Evolutionary conservation across 2,797 vertebrate species (phyloP).

Genomic region (Sebastes vulpes): DNA sequence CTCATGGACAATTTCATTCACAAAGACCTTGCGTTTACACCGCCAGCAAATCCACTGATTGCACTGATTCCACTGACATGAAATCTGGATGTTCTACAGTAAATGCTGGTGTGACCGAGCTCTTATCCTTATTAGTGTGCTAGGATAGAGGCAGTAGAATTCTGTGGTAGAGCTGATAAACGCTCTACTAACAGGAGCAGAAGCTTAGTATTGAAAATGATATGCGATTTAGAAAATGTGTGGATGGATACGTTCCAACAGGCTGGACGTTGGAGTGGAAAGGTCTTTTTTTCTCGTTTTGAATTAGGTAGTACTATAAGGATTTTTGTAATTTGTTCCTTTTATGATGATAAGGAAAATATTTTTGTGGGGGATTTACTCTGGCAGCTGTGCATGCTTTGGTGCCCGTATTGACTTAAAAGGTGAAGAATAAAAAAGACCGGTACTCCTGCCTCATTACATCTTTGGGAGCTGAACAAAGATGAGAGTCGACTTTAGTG

Average conservation of each 20-base stretch:
- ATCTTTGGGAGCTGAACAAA: background rate
- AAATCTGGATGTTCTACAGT: background rate
- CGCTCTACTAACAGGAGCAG: background rate
- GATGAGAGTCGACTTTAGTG: background rate
- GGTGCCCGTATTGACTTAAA: background rate
- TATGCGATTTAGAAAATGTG: background rate
- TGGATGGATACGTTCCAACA: background rate
- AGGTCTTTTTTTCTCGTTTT: background rate
- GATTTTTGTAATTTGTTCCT: background rate
- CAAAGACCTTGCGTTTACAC: background rate
- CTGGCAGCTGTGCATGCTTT: background rate
- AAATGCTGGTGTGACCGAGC: background rate
- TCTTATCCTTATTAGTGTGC: background rate
- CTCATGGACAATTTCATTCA: background rate
- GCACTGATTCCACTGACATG: too few relatives aligned
- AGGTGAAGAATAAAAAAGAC: background rate
- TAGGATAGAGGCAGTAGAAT: background rate
- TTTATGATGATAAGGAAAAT: background rate
- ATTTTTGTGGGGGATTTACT: background rate
- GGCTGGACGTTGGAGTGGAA: background rate
- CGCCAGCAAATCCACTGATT: too few relatives aligned
- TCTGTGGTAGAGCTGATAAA: background rate
- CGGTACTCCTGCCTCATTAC: background rate
- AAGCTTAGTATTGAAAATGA: background rate
- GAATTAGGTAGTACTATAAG: background rate